These are phyloP conservation scores for Smittia sp. DNA, from an alignment of 2,888 invertebrate genomes.

Conservation along the genomic window DNA sequence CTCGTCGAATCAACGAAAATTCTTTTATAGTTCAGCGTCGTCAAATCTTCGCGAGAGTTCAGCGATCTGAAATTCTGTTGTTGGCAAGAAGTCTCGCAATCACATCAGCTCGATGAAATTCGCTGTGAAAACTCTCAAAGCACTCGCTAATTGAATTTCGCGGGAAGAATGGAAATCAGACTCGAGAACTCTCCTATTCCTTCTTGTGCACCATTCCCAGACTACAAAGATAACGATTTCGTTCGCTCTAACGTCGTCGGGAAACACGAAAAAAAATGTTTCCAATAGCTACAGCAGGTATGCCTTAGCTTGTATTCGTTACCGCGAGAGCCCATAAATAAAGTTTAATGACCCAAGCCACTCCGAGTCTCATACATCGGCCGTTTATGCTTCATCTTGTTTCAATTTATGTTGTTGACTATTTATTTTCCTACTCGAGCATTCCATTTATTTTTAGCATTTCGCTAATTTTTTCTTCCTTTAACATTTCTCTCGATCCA, in stretches of 20 bases:
- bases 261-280: not conserved
- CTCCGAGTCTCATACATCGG: slow-evolving; percentile 32
- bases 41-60: too few species aligned
- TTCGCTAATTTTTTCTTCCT: slow-evolving; percentile 1
- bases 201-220: not conserved
- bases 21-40: too few species aligned
- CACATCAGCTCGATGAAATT: not conserved
- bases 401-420: slow-evolving; percentile 33
- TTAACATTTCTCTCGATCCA: not conserved
- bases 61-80: too few species aligned
- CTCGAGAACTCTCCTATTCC: not conserved
- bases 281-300: slow-evolving; percentile 24
- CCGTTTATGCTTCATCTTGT: slow-evolving; percentile 36
- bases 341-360: slow-evolving; percentile 40
- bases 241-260: not conserved
- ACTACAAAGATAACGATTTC: slow-evolving; percentile 11
- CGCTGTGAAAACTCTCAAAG: not conserved
- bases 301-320: slow-evolving; percentile 28
- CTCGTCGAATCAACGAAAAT: too few species aligned
- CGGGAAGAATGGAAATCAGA: not conserved
- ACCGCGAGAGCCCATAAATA: slow-evolving; percentile 36
- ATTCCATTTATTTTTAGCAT: slow-evolving; percentile 7
- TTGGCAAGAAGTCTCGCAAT: not conserved
- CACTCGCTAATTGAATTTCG: slow-evolving; percentile 36
- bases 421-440: slow-evolving; percentile 15